phyloP scores from a whole-genome alignment of 23 tunicate species.

The Trididemnum clinides region DNA sequence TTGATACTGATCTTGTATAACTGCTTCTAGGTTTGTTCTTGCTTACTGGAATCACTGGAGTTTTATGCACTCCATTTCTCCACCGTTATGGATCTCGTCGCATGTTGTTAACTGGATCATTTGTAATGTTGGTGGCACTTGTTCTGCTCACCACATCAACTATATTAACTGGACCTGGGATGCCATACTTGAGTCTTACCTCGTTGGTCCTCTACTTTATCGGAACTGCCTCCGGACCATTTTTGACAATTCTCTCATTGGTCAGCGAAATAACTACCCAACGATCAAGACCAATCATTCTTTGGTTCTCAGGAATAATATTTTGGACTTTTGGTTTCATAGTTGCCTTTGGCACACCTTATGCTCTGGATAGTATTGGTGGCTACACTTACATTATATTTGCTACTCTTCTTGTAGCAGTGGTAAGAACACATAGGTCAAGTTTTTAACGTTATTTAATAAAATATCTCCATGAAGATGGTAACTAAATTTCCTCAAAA shows the following conservation, averaged over 20 bases:
- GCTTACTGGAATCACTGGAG: neutral
- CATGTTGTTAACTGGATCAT: conserved; percentile 15
- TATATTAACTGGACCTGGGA: neutral
- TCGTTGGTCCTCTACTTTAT: conserved; percentile 16
- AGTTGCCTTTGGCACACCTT: conserved; percentile 31
- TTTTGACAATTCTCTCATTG: neutral
- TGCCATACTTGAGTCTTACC: neutral
- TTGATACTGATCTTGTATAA: too few species aligned
- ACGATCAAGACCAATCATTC: conserved; percentile 24
- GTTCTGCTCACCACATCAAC: conserved; percentile 20
- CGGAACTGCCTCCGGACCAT: conserved; percentile 21
- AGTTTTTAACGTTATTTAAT: neutral
- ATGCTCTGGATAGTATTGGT: conserved; percentile 19
- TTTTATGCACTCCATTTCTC: neutral
- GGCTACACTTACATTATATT: conserved; percentile 54
- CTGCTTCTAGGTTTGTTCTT: conserved; percentile 20
- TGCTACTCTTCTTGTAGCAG: neutral
- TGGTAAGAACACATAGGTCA: neutral
- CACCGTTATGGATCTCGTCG: conserved; percentile 7
- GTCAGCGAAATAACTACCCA: conserved; percentile 39
- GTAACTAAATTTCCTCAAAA: too few species aligned
- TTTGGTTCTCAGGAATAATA: conserved; percentile 17
- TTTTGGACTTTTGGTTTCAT: conserved; percentile 18
- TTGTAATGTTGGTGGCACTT: neutral
- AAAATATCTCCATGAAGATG: too few species aligned